Evolutionary conservation across 2,797 vertebrate genomes (phyloP).

Genomic region (Syndactyla subalaris): DNA sequence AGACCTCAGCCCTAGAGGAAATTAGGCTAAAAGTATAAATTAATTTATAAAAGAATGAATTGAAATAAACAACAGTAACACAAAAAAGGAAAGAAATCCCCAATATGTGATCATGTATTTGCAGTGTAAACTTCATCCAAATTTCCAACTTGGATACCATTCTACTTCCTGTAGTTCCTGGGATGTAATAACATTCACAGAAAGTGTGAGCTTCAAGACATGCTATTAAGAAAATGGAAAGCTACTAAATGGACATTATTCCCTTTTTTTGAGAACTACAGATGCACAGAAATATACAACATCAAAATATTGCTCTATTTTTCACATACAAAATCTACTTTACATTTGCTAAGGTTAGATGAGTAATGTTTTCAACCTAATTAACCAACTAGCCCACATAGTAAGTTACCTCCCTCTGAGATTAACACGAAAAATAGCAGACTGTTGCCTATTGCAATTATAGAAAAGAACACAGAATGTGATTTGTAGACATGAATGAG

Average conservation of each 20-base stretch:
- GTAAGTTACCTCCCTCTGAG: neutral
- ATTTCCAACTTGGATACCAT: neutral
- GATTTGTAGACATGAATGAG: neutral
- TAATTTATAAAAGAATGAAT: neutral
- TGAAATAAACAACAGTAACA: neutral
- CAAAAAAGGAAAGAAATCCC: neutral
- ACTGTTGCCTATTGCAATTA: neutral
- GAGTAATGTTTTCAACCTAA: slow-evolving; percentile 28
- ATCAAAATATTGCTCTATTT: neutral
- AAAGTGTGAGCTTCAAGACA: neutral
- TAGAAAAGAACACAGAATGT: neutral
- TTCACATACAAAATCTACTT: neutral
- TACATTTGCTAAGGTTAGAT: slow-evolving; percentile 19
- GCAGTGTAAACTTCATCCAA: neutral
- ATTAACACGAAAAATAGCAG: neutral
- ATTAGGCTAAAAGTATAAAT: neutral
- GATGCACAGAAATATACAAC: neutral
- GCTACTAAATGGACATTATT: neutral
- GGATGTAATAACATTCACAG: neutral
- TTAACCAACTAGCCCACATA: neutral
- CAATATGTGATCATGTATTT: neutral
- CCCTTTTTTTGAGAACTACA: neutral
- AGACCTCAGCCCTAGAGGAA: neutral
- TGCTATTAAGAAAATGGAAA: neutral
- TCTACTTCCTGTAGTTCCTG: neutral